A percentile compares a stretch with the other conserved stretches of the same genome.
Evolutionary conservation across 2,888 invertebrate species (phyloP).

Genomic region (Hypercompe scribonia): DNA sequence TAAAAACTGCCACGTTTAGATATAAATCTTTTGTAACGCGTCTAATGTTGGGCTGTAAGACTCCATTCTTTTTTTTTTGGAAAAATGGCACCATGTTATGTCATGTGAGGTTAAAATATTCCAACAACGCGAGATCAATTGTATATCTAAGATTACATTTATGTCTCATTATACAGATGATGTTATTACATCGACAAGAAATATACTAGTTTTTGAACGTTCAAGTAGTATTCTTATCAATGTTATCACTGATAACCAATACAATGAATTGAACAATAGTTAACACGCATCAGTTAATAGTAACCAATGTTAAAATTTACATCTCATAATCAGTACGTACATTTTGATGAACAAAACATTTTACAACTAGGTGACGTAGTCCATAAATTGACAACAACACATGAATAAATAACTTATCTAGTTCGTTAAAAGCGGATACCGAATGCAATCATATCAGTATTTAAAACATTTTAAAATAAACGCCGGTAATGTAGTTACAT

Average conservation of each 20-base stretch:
- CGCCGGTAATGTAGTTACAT: slow-evolving; percentile 33
- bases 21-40: slow-evolving; percentile 24
- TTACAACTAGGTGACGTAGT: slow-evolving; percentile 43
- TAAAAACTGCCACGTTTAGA: not conserved
- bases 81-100: slow-evolving; percentile 39
- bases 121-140: slow-evolving; percentile 48
- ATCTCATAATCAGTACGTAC: slow-evolving; percentile 44
- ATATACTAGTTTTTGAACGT: slow-evolving; percentile 5
- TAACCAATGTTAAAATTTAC: slow-evolving; percentile 46
- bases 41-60: slow-evolving; percentile 27
- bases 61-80: slow-evolving; percentile 34
- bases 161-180: slow-evolving; percentile 33
- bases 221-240: slow-evolving; percentile 1
- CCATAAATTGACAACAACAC: slow-evolving; percentile 43
- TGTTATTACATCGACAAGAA: slow-evolving; percentile 19
- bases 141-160: slow-evolving; percentile 37
- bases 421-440: slow-evolving; percentile 49
- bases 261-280: slow-evolving; percentile 36
- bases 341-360: slow-evolving; percentile 32
- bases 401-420: slow-evolving; percentile 71
- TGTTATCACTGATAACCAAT: slow-evolving; percentile 22
- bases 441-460: slow-evolving; percentile 23
- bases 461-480: slow-evolving; percentile 25
- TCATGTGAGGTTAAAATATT: slow-evolving; percentile 38
- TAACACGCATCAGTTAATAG: slow-evolving; percentile 25